Evolutionary conservation across 2,113 vertebrate species (phyloP).

Genomic region (Bungarus multicinctus): DNA sequence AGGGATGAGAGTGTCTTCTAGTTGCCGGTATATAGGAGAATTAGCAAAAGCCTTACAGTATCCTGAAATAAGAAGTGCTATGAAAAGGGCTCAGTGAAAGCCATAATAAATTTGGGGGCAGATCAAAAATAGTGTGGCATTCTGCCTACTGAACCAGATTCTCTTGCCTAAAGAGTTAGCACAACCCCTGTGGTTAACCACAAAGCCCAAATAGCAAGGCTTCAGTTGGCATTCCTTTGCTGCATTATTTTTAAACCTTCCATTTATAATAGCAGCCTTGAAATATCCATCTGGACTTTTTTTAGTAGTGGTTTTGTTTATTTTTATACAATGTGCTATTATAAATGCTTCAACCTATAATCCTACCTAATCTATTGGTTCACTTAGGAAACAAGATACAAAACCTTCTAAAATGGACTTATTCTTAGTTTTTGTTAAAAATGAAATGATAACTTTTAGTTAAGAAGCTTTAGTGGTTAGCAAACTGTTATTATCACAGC

Average conservation of each 20-base stretch:
- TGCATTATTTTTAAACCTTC: neutral
- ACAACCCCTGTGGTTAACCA: neutral
- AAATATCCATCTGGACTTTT: neutral
- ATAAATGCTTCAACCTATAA: slow-evolving; percentile 36
- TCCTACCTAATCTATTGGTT: neutral
- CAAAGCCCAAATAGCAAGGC: neutral
- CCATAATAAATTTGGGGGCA: neutral
- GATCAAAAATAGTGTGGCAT: neutral
- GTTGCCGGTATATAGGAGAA: neutral
- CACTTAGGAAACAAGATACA: slow-evolving; percentile 19
- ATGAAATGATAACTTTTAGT: slow-evolving; percentile 35
- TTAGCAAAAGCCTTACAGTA: neutral
- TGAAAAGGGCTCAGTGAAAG: neutral
- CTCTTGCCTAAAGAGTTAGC: neutral
- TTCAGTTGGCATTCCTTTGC: neutral
- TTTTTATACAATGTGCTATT: slow-evolving; percentile 36
- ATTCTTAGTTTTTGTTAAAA: slow-evolving; percentile 47
- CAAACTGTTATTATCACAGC: slow-evolving; percentile 43
- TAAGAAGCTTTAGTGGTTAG: slow-evolving; percentile 45
- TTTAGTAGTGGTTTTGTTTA: slow-evolving; percentile 1
- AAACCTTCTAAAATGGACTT: slow-evolving; percentile 29
- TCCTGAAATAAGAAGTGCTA: neutral
- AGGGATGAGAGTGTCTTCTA: neutral
- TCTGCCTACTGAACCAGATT: neutral
- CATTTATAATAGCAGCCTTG: neutral